These are phyloP conservation scores for Dipodomys stephensi DNA, from an alignment of 2,113 vertebrate genomes.

Conservation along the genomic window DNA sequence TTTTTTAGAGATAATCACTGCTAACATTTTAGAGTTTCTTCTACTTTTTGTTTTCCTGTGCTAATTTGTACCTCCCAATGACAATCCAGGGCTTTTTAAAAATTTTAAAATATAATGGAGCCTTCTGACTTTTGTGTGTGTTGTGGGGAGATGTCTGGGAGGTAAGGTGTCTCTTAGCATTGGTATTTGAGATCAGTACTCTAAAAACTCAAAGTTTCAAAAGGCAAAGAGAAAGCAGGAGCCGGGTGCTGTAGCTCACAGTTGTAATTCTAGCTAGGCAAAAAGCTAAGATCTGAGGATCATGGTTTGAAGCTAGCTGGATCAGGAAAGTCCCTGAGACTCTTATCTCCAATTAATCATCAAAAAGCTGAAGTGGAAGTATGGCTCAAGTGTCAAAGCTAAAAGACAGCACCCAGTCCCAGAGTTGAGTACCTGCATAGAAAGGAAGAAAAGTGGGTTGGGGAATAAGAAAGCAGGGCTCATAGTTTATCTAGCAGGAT, in stretches of 20 bases:
- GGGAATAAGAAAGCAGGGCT: too few species aligned
- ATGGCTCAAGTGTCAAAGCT: too few species aligned
- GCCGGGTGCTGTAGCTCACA: too few species aligned
- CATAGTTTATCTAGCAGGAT: background rate
- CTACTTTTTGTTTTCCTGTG: background rate
- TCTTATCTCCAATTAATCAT: too few species aligned
- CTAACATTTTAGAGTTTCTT: background rate
- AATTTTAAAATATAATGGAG: background rate
- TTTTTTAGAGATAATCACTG: slow-evolving; percentile 1
- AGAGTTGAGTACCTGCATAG: too few species aligned
- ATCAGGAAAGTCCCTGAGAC: too few species aligned
- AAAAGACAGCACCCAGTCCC: too few species aligned
- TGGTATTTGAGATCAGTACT: background rate
- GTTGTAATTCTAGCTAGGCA: too few species aligned
- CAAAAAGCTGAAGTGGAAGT: too few species aligned
- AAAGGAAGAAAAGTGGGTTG: too few species aligned
- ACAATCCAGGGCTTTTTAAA: slow-evolving; percentile 22
- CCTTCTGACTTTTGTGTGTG: background rate
- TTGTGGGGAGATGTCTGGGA: background rate
- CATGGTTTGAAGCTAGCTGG: too few species aligned
- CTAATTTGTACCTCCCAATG: slow-evolving; percentile 18
- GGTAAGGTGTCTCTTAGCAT: background rate
- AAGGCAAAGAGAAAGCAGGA: background rate
- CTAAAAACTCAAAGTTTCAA: background rate
- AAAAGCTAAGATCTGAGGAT: too few species aligned